Conservation (phyloP, 1,140 invertebrate genomes). For the Caenorhabditis tropicalis region DNA sequence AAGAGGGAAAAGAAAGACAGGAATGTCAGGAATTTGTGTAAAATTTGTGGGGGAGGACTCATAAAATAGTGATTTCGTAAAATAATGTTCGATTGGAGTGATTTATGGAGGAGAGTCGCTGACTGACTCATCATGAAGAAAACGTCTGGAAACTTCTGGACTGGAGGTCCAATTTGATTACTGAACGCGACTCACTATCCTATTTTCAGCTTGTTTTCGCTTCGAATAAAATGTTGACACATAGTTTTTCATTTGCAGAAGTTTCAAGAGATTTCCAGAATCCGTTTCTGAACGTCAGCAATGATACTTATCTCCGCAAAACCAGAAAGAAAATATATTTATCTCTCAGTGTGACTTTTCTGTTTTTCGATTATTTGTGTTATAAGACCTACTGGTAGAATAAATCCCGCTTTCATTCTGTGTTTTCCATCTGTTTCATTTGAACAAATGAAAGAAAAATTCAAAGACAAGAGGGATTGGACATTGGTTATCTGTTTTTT, state of each 20-base stretch:
- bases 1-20: not conserved
- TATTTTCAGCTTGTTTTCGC: not conserved
- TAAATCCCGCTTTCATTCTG: not conserved
- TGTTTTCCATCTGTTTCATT: not conserved
- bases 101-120: not conserved
- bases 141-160: not conserved
- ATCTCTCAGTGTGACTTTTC: not conserved
- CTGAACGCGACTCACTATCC: not conserved
- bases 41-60: not conserved
- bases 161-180: not conserved
- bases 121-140: not conserved
- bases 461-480: not conserved
- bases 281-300: not conserved
- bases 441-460: not conserved
- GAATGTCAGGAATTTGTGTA: slow-evolving; percentile 27
- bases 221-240: not conserved
- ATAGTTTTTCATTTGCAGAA: not conserved
- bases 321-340: not conserved
- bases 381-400: not conserved
- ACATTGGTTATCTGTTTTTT: not conserved
- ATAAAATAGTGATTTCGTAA: slow-evolving; percentile 5
- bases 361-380: not conserved
- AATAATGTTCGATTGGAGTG: not conserved
- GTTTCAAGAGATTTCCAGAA: not conserved
- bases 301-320: not conserved